Percentiles rank a stretch among this genome's conserved stretches.
Evolutionary conservation across 1,140 invertebrate genomes (phyloP).

Genomic region (Psix sp.): DNA sequence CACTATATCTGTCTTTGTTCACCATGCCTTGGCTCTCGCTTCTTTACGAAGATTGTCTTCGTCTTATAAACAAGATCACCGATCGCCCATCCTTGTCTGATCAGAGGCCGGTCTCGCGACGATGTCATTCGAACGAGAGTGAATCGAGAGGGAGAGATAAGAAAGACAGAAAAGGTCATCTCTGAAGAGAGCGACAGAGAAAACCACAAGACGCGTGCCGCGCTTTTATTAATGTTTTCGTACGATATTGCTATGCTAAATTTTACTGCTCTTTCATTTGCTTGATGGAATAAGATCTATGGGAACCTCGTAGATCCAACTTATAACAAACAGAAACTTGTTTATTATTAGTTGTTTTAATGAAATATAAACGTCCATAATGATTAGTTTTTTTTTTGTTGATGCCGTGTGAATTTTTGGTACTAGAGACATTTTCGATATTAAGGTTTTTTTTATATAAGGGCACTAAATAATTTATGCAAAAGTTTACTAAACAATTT

Average conservation of each 20-base stretch:
- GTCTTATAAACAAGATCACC: neutral
- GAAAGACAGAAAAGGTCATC: conserved; percentile 17
- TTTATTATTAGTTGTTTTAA: too few relatives aligned
- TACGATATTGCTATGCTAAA: conserved; percentile 25
- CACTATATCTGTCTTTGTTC: conserved; percentile 47
- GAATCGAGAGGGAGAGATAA: conserved; percentile 41
- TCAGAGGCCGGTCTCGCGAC: conserved; percentile 50
- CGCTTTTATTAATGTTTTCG: conserved; percentile 69
- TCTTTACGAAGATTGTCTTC: neutral
- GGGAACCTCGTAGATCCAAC: neutral
- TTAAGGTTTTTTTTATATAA: too few relatives aligned
- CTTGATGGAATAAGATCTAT: neutral
- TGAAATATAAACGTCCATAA: too few relatives aligned
- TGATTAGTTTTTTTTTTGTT: too few relatives aligned
- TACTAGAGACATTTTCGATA: too few relatives aligned
- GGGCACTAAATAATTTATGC: too few relatives aligned
- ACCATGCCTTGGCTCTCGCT: conserved; percentile 7
- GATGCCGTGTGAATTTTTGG: too few relatives aligned
- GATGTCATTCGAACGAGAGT: conserved; percentile 61
- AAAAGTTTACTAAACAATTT: too few relatives aligned
- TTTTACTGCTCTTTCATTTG: neutral
- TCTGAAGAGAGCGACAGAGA: conserved; percentile 34
- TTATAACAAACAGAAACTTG: too few relatives aligned
- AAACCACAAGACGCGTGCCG: conserved; percentile 66
- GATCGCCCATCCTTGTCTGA: conserved; percentile 26